These are phyloP conservation scores for Aspidoscelis tigris DNA, from an alignment of 2,113 vertebrate genomes.

Conservation along the genomic window DNA sequence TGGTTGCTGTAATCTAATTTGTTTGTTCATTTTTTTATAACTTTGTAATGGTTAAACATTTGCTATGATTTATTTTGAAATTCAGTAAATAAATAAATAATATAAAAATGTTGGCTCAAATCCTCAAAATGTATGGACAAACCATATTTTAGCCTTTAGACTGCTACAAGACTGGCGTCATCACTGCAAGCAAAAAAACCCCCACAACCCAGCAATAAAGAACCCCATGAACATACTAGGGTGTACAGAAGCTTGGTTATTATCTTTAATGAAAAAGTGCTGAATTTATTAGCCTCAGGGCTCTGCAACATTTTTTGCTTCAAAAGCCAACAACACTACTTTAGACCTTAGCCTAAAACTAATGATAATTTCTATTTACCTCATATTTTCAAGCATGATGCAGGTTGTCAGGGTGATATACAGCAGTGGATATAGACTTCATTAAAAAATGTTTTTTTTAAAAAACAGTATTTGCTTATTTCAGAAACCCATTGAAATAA, in stretches of 20 bases:
- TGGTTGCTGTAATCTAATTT: too few relatives aligned
- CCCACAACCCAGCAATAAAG: too few relatives aligned
- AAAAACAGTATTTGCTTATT: neutral
- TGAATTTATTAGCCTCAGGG: neutral
- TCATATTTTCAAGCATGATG: neutral
- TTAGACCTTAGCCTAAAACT: neutral
- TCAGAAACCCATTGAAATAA: neutral
- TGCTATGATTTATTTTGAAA: too few relatives aligned
- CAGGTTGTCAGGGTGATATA: neutral
- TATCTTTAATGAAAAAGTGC: neutral
- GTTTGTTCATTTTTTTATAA: too few relatives aligned
- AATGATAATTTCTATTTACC: neutral
- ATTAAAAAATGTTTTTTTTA: neutral
- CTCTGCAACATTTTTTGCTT: neutral
- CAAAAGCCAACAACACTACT: neutral
- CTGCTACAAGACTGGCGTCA: neutral
- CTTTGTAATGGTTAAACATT: too few relatives aligned
- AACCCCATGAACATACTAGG: neutral
- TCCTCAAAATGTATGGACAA: neutral
- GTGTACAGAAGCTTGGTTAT: neutral
- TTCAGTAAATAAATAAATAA: too few relatives aligned
- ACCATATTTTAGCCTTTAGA: neutral
- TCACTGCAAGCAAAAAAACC: neutral
- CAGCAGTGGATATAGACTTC: neutral
- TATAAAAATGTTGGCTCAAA: neutral